Percentiles rank a stretch among this genome's conserved stretches.
These are phyloP conservation scores for Mystacornis crossleyi DNA, from an alignment of 2,113 vertebrate species.

Conservation along the genomic window DNA sequence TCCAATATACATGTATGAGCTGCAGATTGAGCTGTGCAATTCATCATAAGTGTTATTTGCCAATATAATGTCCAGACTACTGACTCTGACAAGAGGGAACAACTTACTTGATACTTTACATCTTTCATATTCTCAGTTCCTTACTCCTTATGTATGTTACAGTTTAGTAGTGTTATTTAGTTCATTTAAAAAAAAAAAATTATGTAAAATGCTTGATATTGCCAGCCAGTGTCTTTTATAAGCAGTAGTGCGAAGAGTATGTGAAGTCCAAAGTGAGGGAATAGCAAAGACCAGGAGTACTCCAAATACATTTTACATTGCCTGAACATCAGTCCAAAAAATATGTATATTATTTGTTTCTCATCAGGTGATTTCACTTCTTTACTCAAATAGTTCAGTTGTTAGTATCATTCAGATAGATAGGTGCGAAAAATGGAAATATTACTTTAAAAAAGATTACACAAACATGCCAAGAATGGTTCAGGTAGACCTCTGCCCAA, in stretches of 20 bases:
- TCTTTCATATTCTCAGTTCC: not conserved
- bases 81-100: slow-evolving; percentile 51
- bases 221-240: not conserved
- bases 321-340: not conserved
- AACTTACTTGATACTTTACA: slow-evolving; percentile 51
- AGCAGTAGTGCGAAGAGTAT: not conserved
- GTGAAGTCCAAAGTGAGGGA: not conserved
- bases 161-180: not conserved
- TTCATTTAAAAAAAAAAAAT: not conserved
- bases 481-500: not conserved
- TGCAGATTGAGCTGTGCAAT: slow-evolving; percentile 62
- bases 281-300: not conserved
- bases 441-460: not conserved
- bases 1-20: slow-evolving; percentile 72
- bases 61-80: slow-evolving; percentile 50
- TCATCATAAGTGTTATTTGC: slow-evolving; percentile 65
- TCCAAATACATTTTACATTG: not conserved
- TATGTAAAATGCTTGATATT: not conserved
- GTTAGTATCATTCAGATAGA: not conserved
- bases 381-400: not conserved
- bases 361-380: not conserved
- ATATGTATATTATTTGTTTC: not conserved
- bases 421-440: not conserved
- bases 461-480: not conserved
- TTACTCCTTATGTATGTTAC: not conserved